These are phyloP conservation scores for Lithophane leautieri DNA, from an alignment of 2,888 invertebrate genomes.

Conservation along the genomic window DNA sequence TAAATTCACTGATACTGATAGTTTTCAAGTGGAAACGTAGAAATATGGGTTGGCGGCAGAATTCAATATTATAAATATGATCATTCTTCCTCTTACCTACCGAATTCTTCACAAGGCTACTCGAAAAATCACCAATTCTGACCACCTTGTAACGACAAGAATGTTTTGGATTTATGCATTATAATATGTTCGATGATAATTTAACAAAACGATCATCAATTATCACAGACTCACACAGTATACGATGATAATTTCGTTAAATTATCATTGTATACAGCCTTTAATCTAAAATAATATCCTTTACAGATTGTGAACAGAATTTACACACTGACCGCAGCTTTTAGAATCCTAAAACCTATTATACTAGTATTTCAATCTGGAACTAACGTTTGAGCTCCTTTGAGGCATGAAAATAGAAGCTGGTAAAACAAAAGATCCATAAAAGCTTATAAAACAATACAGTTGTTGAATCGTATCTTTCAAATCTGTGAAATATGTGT, in stretches of 20 bases:
- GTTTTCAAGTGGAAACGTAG: not conserved
- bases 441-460: conserved; percentile 7
- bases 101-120: not conserved
- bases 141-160: not conserved
- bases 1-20: not conserved
- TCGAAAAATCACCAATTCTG: not conserved
- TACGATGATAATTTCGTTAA: too few relatives aligned
- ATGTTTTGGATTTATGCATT: not conserved
- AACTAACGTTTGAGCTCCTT: conserved; percentile 35
- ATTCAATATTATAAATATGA: not conserved
- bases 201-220: too few relatives aligned
- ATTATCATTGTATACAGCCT: not conserved
- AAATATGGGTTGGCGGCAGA: not conserved
- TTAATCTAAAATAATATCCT: not conserved
- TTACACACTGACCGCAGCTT: not conserved
- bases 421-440: conserved; percentile 20
- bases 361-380: conserved; percentile 22
- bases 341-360: conserved; percentile 8
- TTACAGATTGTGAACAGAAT: conserved; percentile 11
- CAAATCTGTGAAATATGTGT: not conserved
- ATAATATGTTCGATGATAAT: too few relatives aligned
- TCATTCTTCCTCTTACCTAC: not conserved
- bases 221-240: too few relatives aligned
- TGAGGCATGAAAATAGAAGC: conserved; percentile 31
- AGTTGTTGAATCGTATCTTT: conserved; percentile 1